Evolutionary conservation across 2,113 vertebrate species (phyloP).

Genomic region (Circaetus cinerascens): DNA sequence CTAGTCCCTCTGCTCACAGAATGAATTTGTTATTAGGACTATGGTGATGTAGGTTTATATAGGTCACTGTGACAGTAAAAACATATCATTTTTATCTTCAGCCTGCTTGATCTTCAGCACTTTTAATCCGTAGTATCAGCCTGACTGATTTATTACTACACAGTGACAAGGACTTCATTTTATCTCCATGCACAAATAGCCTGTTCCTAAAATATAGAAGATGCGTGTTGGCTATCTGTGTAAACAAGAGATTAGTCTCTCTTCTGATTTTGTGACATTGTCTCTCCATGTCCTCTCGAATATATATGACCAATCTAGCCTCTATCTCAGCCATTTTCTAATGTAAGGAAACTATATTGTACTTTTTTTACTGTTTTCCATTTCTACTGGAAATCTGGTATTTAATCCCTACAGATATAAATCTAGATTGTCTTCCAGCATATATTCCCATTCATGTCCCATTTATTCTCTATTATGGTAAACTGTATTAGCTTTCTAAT

Average conservation of each 20-base stretch:
- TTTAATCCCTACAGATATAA: neutral
- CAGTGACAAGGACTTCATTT: neutral
- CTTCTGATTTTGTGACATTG: neutral
- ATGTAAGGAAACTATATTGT: neutral
- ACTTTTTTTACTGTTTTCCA: neutral
- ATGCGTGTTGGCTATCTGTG: neutral
- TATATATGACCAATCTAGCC: neutral
- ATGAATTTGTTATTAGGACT: neutral
- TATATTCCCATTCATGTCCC: neutral
- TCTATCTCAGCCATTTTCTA: neutral
- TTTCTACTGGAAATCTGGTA: neutral
- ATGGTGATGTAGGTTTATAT: neutral
- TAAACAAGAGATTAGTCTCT: neutral
- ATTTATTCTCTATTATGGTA: neutral
- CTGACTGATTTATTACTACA: neutral
- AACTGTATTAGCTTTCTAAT: neutral
- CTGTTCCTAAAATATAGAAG: neutral
- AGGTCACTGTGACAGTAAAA: conserved; percentile 46
- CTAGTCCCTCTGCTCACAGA: neutral
- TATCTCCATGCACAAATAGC: neutral
- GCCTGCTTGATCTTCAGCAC: neutral
- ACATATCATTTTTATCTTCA: conserved; percentile 7
- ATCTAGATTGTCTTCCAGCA: neutral
- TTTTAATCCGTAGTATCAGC: conserved; percentile 3
- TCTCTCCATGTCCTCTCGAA: neutral